Evolutionary conservation across 2,888 invertebrate species (phyloP), one percentile per base, ranked within the genome.

Genomic region (Nephrocerus scutellatus): DNA sequence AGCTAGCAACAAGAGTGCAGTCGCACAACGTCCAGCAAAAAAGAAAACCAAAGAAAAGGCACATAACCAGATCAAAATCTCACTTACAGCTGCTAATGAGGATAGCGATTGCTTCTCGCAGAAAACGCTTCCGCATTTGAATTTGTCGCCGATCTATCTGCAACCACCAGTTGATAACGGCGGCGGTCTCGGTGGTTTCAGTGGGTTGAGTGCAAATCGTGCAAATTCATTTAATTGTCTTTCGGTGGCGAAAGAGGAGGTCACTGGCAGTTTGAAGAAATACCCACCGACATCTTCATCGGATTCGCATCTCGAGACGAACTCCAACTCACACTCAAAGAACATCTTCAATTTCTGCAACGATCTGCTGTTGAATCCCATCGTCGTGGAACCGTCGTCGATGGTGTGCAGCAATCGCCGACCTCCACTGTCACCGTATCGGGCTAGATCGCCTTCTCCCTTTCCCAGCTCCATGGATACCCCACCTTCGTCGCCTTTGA

Each of bases 331-430:
- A 3, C 48, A 45, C 32, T 50, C 51, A 37, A 61, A 56, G 46
- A 64, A 63, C 46, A 62, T 65, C 36, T 65, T 65, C 35, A 63
- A 64, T 46, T 65, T 65, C 45, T 59, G 58, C 29, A 61, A 60
- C 45, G 63, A 63, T 30, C 28, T 61, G 8, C 50, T 61, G 45
- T 36, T 58, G 25, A 55, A 58, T 36, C 60, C 62, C 4, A 45
- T 47, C 8, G 47, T 50, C 22, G 45, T 41, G 14, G 36, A 15
- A 23, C 16, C 26, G 8, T 42, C 46, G 3, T 18, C 42, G 6
- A 9, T 39, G 8, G 40, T 54, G 5, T 59, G 59, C 41, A 57
- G 50, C 40, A 56, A 54, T 10, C 51, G 61, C 4, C 56, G 59
- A 5, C 63, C 63, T 1, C 64, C 64, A 7, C 29, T 63, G 20